A percentile compares a stretch with the other conserved stretches of the same genome.
phyloP scores from a whole-genome alignment of 2,113 vertebrate genomes.

The Oreocharis arfaki region DNA sequence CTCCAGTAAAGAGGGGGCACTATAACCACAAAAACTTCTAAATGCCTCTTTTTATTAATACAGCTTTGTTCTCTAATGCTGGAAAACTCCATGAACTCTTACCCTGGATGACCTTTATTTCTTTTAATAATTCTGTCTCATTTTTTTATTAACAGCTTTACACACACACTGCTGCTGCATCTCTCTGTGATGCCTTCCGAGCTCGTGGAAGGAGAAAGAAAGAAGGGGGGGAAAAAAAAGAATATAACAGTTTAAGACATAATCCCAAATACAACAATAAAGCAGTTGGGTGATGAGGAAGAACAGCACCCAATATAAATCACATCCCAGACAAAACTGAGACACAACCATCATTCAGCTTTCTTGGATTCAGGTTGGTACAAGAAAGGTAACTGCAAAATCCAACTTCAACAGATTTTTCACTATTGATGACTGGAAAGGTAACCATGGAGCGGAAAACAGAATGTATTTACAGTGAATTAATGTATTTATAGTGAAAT shows the following conservation, averaged over 20 bases:
- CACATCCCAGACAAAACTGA: neutral
- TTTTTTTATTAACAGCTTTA: neutral
- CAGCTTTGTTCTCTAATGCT: neutral
- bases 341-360: neutral
- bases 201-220: neutral
- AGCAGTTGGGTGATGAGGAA: neutral
- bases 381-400: neutral
- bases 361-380: neutral
- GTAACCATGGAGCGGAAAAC: neutral
- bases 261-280: neutral
- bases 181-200: neutral
- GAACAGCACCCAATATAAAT: neutral
- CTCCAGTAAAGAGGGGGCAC: neutral
- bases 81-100: neutral
- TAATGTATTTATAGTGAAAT: neutral
- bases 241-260: neutral
- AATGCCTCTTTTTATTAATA: neutral
- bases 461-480: neutral
- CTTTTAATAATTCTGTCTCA: neutral
- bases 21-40: neutral
- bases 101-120: neutral
- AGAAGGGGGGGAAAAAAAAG: accelerated
- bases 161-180: neutral
- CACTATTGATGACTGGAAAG: neutral
- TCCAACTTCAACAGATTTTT: neutral